A percentile compares a stretch with the other conserved stretches of the same genome.
Conservation (phyloP, 2,113 vertebrate species). For the Naja naja region DNA sequence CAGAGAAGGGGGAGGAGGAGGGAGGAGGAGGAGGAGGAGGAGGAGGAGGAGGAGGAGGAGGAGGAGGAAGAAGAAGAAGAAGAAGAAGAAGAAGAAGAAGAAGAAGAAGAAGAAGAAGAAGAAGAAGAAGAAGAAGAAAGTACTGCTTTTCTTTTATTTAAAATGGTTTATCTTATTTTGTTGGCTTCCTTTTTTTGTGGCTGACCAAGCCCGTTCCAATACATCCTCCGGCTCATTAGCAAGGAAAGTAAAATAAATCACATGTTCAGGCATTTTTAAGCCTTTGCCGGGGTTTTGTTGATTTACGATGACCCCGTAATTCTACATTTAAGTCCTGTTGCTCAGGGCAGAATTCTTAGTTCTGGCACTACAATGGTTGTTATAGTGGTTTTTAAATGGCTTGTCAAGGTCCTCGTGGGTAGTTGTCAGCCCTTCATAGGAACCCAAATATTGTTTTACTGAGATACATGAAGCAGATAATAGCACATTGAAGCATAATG, state of each 20-base stretch:
- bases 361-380: not conserved
- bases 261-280: not conserved
- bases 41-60: too few species aligned
- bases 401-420: not conserved
- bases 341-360: not conserved
- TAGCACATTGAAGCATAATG: not conserved
- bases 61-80: rapidly evolving
- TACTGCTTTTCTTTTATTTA: too few species aligned
- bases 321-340: not conserved
- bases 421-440: not conserved
- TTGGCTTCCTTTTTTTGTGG: not conserved
- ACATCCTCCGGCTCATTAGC: not conserved
- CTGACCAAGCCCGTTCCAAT: not conserved
- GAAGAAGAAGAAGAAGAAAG: too few species aligned
- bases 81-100: too few species aligned
- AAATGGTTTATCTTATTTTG: not conserved
- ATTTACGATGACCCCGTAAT: not conserved
- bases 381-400: not conserved
- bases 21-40: too few species aligned
- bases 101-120: rapidly evolving
- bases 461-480: not conserved
- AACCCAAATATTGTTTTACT: not conserved
- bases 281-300: not conserved
- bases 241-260: not conserved
- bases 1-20: not conserved